Base-by-base conservation (phyloP, 2,888 invertebrate genomes). In the Drosophila atroscutellata region DNA sequence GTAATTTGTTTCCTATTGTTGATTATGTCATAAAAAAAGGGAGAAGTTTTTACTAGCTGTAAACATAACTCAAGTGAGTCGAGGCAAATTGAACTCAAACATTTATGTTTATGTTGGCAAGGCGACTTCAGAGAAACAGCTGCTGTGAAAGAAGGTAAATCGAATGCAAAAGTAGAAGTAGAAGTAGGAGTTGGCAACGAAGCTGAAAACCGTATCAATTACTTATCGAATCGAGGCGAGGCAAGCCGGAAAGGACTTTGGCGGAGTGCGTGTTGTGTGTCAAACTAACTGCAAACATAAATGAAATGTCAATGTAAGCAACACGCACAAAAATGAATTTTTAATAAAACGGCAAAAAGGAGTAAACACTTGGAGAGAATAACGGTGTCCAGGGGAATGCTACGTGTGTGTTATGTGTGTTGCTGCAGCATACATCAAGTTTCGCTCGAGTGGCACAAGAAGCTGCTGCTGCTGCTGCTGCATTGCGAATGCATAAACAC, bases 401-500 rank as follows among this genome's bases (percentile, higher is more conserved):
- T n/a, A 1, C 9, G 20, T 6, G 11, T 34, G 28, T 51, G 50
- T 36, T 36, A 7, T 42, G 39, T 42, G 8, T 45, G 24, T 15
- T 50, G 11, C 50, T 42, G 56, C 39, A 56, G 63, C 81, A 89
- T 84, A 86, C 69, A 86, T 86, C 84, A 81, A 81, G 86, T 67
- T 15, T 45, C 79, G 64, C 72, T 77, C 62, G 54, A 65, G 66
- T 61, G 65, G 54, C 69, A 74, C 42, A 65, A 45, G 60, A 57
- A 58, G 49, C 36, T 56, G 45, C 47, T 39, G 36, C 32, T 60
- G 58, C 59, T 82, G 70, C 65, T 71, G 77, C 71, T 72, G 89
- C 84, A 85, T 85, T 81, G 86, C 74, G 83, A 89, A 86, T 86
- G 86, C 87, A 86, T 83, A 86, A 86, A 86, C 84, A 86, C 85